phyloP scores from a whole-genome alignment of 2,797 vertebrate genomes.

The Toxotes lorentzi region DNA sequence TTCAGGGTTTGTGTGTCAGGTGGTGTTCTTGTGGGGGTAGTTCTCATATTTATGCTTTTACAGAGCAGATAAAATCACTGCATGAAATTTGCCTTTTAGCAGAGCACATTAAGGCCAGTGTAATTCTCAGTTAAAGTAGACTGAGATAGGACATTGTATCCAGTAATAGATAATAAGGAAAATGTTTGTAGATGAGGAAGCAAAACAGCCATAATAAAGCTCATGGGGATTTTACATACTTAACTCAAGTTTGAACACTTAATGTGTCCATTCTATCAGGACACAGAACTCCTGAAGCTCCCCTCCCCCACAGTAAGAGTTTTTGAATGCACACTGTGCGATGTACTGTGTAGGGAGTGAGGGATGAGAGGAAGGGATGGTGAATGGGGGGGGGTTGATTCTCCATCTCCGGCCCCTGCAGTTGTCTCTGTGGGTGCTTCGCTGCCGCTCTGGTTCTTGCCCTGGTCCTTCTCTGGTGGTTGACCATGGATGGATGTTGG shows the following conservation, averaged over 20 bases:
- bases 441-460: constrained; percentile 37
- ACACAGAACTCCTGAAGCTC: constrained; percentile 29
- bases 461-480: constrained; percentile 49
- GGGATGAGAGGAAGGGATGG: constrained; percentile 64
- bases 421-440: constrained; percentile 61
- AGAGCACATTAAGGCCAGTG: constrained; percentile 51
- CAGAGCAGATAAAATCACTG: constrained; percentile 77
- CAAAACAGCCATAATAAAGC: constrained; percentile 33
- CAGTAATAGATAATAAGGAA: constrained; percentile 26
- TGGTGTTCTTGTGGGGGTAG: constrained; percentile 77
- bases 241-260: constrained; percentile 54
- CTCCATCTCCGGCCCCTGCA: constrained; percentile 64
- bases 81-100: constrained; percentile 74
- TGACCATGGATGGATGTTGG: constrained; percentile 63
- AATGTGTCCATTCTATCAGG: constrained; percentile 41
- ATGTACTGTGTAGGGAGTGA: constrained; percentile 53
- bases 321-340: constrained; percentile 37
- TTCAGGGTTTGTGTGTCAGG: constrained; percentile 80
- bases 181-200: constrained; percentile 17
- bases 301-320: constrained; percentile 67
- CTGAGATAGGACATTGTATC: constrained; percentile 24
- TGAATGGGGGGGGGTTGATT: constrained; percentile 53
- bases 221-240: constrained; percentile 20
- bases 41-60: constrained; percentile 80
- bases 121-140: constrained; percentile 27